Base-by-base conservation (phyloP, 2,888 invertebrate genomes). In the Hydriomena furcata region DNA sequence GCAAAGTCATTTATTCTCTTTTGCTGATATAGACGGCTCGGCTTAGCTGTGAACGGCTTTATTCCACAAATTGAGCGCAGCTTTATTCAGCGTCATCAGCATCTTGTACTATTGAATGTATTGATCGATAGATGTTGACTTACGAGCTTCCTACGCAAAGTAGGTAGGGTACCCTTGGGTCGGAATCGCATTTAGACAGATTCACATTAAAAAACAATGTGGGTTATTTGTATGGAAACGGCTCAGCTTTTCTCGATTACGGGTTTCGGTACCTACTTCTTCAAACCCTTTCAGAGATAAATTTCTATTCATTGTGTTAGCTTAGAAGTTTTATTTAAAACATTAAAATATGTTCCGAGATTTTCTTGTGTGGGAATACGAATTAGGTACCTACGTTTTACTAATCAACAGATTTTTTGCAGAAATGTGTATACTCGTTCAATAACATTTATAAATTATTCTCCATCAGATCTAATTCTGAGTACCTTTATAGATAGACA, bases 1-100 rank as follows among this genome's bases (percentile, higher is more conserved):
- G 41, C 41, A 41, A 41, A 48, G 41, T 48, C 35, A 48, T 41
- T 41, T 48, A 35, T 48, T 10, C 24, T 30, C 41, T 30, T 41
- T 23, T 30, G 48, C 41, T 35, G 20, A 41, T 41, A 30, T 30
- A 21, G 23, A 20, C 28, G 35, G 24, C 17, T 36, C 35, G 35
- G 24, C 17, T 36, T 28, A 25, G 47, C 21, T 36, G 31, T 30
- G 24, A 23, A 24, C 20, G 47, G 10, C 21, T 38, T 36, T 48
- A 24, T 38, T 40, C 23, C 28, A 41, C 30, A 21, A 44, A 44
- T 21, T 8, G 44, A 10, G 2, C 30, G 13, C 20, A 27, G 11
- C 10, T 37, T 45, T 25, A 43, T 35, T 36, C 7, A 6, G 27
- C 32, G 32, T 46, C 32, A 37, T 31, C 6, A 46, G 37, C 10